Percentiles rank a stretch among this genome's conserved stretches.
phyloP scores from a whole-genome alignment of 2,888 invertebrate genomes.

The Homarus gammarus region DNA sequence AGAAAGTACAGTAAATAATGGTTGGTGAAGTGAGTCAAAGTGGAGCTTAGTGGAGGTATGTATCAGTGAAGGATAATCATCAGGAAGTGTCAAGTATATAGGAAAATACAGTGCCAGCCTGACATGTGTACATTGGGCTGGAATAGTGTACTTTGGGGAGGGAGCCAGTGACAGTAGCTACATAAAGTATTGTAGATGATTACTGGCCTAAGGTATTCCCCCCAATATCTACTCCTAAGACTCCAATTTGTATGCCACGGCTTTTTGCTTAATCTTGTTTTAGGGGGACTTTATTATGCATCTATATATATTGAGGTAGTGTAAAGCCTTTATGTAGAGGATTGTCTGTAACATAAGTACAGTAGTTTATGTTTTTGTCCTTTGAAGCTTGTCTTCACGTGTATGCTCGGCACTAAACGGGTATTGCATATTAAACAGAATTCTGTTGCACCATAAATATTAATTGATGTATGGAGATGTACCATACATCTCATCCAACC shows the following conservation, averaged over 20 bases:
- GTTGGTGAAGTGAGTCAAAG: too few relatives aligned
- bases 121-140: background rate
- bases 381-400: background rate
- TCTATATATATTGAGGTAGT: background rate
- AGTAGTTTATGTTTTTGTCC: background rate
- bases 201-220: background rate
- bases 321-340: background rate
- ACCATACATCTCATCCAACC: background rate
- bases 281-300: background rate
- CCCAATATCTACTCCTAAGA: background rate
- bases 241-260: background rate
- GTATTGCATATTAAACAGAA: background rate
- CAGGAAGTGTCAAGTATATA: too few relatives aligned
- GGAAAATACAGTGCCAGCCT: too few relatives aligned
- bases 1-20: too few relatives aligned
- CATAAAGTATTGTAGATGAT: background rate
- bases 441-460: background rate
- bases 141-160: background rate
- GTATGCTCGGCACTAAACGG: background rate
- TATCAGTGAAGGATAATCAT: too few relatives aligned
- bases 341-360: background rate
- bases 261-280: background rate
- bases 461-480: background rate
- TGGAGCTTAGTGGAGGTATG: too few relatives aligned
- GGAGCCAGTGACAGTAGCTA: background rate